These are phyloP conservation scores for Cybosia mesomella DNA, from an alignment of 2,888 invertebrate species.

Conservation along the genomic window DNA sequence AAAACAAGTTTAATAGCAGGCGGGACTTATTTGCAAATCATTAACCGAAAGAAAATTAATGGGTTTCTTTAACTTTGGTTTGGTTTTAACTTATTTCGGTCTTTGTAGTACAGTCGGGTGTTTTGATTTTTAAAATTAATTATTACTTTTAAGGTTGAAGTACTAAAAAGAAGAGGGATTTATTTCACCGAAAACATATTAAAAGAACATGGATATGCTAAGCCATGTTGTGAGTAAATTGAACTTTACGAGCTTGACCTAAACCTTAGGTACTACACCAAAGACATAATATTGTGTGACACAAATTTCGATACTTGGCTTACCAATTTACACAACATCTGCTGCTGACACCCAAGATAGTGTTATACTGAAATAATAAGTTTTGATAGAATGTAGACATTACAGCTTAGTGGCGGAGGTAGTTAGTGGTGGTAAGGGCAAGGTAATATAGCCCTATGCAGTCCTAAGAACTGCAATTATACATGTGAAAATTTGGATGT, in stretches of 20 bases:
- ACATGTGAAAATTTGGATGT: no score
- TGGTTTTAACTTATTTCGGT: no score
- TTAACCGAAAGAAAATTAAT: no score
- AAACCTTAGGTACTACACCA: background rate
- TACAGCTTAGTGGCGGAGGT: constrained; percentile 19
- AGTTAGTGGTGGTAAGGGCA: background rate
- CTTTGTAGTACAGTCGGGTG: no score
- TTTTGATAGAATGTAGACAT: constrained; percentile 9
- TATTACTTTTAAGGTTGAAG: background rate
- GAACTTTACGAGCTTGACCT: background rate
- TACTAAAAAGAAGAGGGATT: background rate
- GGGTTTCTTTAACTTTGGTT: no score
- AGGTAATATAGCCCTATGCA: no score
- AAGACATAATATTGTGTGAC: constrained; percentile 7
- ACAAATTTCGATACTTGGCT: constrained; percentile 6
- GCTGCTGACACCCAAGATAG: background rate
- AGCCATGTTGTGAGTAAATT: background rate
- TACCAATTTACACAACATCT: constrained; percentile 13
- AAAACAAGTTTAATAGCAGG: no score
- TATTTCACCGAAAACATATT: background rate
- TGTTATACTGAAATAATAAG: constrained; percentile 14
- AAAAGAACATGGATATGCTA: background rate
- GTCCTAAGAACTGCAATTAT: no score
- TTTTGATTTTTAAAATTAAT: no score
- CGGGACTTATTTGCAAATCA: no score